Evolutionary conservation across 2,888 invertebrate species (phyloP), one percentile per base, ranked within the genome.

Genomic region (Merodon equestris): DNA sequence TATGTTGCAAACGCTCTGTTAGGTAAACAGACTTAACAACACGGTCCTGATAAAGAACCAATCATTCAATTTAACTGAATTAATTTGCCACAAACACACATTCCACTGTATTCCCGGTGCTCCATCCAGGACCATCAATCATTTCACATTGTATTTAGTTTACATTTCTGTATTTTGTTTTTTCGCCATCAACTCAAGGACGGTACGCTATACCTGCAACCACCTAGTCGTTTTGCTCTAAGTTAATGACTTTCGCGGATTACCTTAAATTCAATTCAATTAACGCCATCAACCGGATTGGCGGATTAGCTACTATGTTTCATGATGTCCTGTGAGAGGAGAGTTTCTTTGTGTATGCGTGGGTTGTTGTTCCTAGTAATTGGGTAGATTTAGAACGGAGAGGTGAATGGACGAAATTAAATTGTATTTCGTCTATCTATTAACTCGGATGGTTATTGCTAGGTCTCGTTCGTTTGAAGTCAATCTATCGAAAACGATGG

Each of bases 201-300:
- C 7, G 7, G 27, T 27, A 2, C 27, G 7, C 27, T 7, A 27
- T 2, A 27, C 7, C 27, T 27, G 7, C 27, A 27, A 4, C 27
- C 27, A 4, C 3, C 27, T 7, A 2, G 27, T 27, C 7, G 27
- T 27, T 27, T 27, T 27, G 27, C 27, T 50, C 18, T 27, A 34
- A 57, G 27, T 50, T 51, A 58, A 51, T 68, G 51, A 47, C 44
- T 53, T 60, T 53, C 27, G 4, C n/a, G 17, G 60, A 70, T 60
- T 53, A 70, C 27, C 47, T 50, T 51, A 36, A 53, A 68, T 53
- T 53, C 19, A 68, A 68, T 60, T 45, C 60, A 60, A 51, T 70
- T 54, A 60, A 70, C 47, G 45, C 45, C 45, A 60, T 58, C 58
- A 13, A 34, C 14, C n/a, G 14, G 38, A 19, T 40, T 36, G 36